Percentiles rank a stretch among this genome's conserved stretches.
These are phyloP conservation scores for Cephus pulcher DNA, from an alignment of 2,888 invertebrate species.

Conservation along the genomic window DNA sequence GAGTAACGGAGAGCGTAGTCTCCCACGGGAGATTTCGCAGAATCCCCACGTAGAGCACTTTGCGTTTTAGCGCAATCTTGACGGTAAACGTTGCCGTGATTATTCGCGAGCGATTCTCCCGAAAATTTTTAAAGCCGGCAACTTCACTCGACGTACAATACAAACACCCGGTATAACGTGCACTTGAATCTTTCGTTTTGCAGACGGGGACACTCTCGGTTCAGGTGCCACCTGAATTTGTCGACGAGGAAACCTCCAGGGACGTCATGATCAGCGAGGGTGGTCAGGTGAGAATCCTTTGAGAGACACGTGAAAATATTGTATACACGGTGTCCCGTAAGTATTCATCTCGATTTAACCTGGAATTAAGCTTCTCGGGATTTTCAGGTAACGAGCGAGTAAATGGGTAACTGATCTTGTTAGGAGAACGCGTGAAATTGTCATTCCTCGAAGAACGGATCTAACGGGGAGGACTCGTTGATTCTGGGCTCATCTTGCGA, in stretches of 20 bases:
- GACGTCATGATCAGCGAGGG: slow-evolving; percentile 91
- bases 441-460: background rate
- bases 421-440: background rate
- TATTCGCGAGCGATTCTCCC: background rate
- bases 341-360: background rate
- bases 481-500: background rate
- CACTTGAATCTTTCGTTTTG: slow-evolving; percentile 38
- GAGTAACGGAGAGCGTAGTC: background rate
- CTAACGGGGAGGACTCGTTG: background rate
- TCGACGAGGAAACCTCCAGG: slow-evolving; percentile 87
- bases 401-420: background rate
- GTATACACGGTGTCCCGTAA: background rate
- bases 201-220: slow-evolving; percentile 89
- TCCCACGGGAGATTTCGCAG: background rate
- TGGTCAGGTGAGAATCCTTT: slow-evolving; percentile 65
- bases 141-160: background rate
- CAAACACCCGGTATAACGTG: background rate
- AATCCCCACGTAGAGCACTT: background rate
- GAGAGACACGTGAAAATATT: background rate
- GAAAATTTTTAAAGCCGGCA: background rate
- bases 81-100: background rate
- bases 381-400: background rate
- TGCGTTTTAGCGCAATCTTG: background rate
- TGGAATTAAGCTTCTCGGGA: background rate
- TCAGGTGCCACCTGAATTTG: slow-evolving; percentile 92